Evolutionary conservation across 2,113 vertebrate species (phyloP), one percentile per base, ranked within the genome.

Genomic region (Australoheros scitulus): DNA sequence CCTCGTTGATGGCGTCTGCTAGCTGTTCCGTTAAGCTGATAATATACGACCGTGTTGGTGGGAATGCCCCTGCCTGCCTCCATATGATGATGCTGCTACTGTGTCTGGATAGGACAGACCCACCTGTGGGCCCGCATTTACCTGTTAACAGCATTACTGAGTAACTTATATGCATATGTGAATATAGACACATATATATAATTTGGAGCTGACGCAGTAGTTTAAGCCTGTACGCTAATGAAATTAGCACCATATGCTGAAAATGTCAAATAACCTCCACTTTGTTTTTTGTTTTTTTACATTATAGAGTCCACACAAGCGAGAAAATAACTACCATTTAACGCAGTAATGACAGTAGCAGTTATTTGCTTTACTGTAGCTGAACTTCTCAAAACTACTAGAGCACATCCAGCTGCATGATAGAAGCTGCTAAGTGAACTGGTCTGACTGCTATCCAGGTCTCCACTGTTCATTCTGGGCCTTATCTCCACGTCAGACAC

Each of bases 61-160:
- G 26, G 56, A 76, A 65, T 26, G 1, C 17, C 11, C 50, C 59
- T 34, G 72, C 59, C 57, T 29, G 47, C 34, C 68, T 61, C 75
- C 0, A 26, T 4, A 52, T 18, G 50, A 26, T 76, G 47, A 11
- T 68, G 74, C 50, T 18, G 74, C 50, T 18, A 7, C 68, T 17
- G 1, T 50, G 11, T 52, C 20, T 11, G 0, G 41, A 29, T 50
- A 34, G 64, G 26, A 58, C 41, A 11, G 47, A 78, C 22, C 38
- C 90, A 91, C 89, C 85, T 92, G 92, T 91, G 82, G 81, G 87
- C 29, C 78, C 11, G 17, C 18, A 14, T 6, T 63, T 18, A 61
- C 72, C 0, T 29, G 2, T 22, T 8, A 60, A 32, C 17, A 5
- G 17, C 14, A 36, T 60, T 59, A 15, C 22, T 13, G 34, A n/a